Base-by-base conservation (phyloP, 2,888 invertebrate genomes). In the Diaphora mendica region DNA sequence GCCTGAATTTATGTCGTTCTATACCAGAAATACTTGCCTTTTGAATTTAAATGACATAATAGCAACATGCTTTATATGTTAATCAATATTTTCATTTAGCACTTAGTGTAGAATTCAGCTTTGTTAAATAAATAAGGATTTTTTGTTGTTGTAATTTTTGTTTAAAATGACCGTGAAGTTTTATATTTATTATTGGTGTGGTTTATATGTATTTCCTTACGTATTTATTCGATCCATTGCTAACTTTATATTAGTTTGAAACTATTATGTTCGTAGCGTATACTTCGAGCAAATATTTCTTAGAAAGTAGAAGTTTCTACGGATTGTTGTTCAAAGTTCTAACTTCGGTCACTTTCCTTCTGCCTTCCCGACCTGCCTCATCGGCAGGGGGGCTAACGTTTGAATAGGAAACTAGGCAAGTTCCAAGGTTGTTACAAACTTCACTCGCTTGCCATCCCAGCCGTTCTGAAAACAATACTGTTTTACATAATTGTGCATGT, bases 271-370 rank as follows among this genome's bases (percentile, higher is more conserved):
- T 88, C 80, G 15, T 85, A 82, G 82, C 84, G 51, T 85, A 82
- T 81, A 85, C 85, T 83, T 81, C 80, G 82, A 88, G 89, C 90
- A 90, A 92, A 92, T 91, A 91, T 91, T 89, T 88, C 85, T 88
- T 77, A 88, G 86, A 90, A 89, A 87, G 87, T 83, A 85, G 78
- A 92, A 93, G 89, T 93, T 92, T 88, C 86, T 85, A 88, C 85
- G 82, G 86, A 86, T 90, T 89, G 90, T 91, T 91, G 90, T 91
- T 91, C 88, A 85, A 90, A 87, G 88, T 81, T 85, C 82, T 79
- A 91, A 93, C 89, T 93, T 93, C 75, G 90, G 90, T 90, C 90
- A 92, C 91, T 91, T 90, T 89, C 88, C 86, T 90, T 89, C 88
- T 86, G 86, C 84, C 86, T 87, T 85, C 86, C 81, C 89, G 86